Percentiles rank a stretch among this genome's conserved stretches.
Evolutionary conservation across 2,113 vertebrate genomes (phyloP).

Genomic region (Myocastor coypus): DNA sequence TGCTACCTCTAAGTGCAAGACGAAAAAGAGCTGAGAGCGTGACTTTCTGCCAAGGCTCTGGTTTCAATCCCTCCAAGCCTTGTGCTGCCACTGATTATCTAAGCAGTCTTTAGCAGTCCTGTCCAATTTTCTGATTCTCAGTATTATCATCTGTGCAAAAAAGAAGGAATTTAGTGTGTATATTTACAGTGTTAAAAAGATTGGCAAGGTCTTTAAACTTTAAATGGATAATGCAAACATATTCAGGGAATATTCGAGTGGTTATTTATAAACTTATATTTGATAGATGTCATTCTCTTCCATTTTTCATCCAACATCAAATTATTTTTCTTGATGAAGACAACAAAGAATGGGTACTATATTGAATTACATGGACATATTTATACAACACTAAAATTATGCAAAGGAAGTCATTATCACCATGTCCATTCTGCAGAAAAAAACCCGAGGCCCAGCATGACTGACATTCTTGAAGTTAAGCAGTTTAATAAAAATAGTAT

Average conservation of each 20-base stretch:
- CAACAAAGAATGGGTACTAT: background rate
- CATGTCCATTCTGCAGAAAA: background rate
- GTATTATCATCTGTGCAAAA: background rate
- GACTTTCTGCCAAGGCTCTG: background rate
- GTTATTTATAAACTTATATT: background rate
- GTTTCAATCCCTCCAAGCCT: background rate
- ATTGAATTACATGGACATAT: background rate
- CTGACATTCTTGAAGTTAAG: background rate
- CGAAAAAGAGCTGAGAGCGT: background rate
- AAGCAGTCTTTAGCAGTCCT: background rate
- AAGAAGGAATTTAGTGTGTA: background rate
- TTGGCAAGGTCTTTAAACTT: background rate
- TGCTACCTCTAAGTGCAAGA: background rate
- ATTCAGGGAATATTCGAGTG: background rate
- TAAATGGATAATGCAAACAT: constrained; percentile 1
- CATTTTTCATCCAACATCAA: constrained; percentile 17
- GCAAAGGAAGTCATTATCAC: background rate
- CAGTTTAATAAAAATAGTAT: background rate
- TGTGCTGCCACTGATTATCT: background rate
- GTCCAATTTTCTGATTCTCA: background rate
- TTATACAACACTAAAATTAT: background rate
- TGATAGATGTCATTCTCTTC: constrained; percentile 13
- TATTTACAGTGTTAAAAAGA: background rate
- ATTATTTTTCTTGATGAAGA: constrained; percentile 16
- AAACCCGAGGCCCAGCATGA: background rate